A percentile compares a stretch with the other conserved stretches of the same genome.
Conservation (phyloP, 1,140 invertebrate genomes). For the Vanessa atalanta region DNA sequence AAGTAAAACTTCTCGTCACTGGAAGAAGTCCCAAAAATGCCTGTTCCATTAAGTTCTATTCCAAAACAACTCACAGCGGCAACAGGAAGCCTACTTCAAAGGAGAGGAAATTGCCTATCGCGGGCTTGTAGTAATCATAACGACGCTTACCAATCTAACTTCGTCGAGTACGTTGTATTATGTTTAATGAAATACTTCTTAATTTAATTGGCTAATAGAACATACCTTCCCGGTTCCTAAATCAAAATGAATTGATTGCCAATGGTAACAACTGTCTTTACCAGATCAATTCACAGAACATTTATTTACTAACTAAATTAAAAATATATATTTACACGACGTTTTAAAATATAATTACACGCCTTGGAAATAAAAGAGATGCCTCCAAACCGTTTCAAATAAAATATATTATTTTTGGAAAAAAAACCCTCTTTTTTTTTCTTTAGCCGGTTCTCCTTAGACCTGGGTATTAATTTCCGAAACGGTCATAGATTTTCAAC, state of each 20-base stretch:
- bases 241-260: not conserved
- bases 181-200: constrained; percentile 58
- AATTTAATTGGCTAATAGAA: not conserved
- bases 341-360: too few relatives aligned
- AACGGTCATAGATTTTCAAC: too few relatives aligned
- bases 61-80: constrained; percentile 50
- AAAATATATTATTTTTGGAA: too few relatives aligned
- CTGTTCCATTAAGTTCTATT: constrained; percentile 57
- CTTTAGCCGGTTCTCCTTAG: too few relatives aligned
- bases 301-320: too few relatives aligned
- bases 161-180: constrained; percentile 38
- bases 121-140: constrained; percentile 59
- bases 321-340: too few relatives aligned
- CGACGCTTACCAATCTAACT: constrained; percentile 64
- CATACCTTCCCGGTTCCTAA: not conserved
- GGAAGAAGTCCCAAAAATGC: constrained; percentile 35
- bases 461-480: too few relatives aligned
- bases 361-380: too few relatives aligned
- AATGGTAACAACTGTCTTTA: too few relatives aligned
- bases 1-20: constrained; percentile 6
- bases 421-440: too few relatives aligned
- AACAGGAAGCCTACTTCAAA: constrained; percentile 62
- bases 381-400: too few relatives aligned
- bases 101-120: constrained; percentile 72
- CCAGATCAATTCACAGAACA: too few relatives aligned